Evolutionary conservation across 2,888 invertebrate species (phyloP).

Genomic region (Heliconius charithonia): DNA sequence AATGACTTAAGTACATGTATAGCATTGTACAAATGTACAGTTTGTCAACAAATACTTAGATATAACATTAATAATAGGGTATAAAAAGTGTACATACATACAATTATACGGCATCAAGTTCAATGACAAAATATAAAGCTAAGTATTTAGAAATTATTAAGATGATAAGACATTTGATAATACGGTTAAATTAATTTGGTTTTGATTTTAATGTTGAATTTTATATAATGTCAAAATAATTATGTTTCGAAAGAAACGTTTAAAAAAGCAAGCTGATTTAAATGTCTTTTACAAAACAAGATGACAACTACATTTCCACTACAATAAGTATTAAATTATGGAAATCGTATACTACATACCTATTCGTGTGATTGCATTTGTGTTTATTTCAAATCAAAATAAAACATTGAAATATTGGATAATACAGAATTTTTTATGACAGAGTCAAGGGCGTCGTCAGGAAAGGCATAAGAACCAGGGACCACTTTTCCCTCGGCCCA

Average conservation of each 20-base stretch:
- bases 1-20: slow-evolving; percentile 66
- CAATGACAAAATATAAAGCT: slow-evolving; percentile 45
- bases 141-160: slow-evolving; percentile 26
- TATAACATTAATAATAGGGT: slow-evolving; percentile 58
- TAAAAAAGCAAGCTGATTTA: neutral
- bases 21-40: slow-evolving; percentile 55
- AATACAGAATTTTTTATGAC: neutral
- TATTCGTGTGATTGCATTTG: neutral
- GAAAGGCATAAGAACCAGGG: neutral
- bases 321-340: neutral
- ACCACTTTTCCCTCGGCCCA: neutral
- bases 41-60: slow-evolving; percentile 65
- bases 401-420: neutral
- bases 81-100: slow-evolving; percentile 65
- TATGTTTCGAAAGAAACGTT: neutral
- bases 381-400: neutral
- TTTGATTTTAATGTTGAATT: neutral
- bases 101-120: slow-evolving; percentile 61
- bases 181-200: neutral
- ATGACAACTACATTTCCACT: neutral
- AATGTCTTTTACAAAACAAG: neutral
- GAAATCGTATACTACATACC: neutral
- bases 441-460: neutral
- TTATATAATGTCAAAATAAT: slow-evolving; percentile 7
- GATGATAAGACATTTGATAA: slow-evolving; percentile 3